Base-by-base conservation (phyloP, 2,113 vertebrate genomes). In the Clarias magur region DNA sequence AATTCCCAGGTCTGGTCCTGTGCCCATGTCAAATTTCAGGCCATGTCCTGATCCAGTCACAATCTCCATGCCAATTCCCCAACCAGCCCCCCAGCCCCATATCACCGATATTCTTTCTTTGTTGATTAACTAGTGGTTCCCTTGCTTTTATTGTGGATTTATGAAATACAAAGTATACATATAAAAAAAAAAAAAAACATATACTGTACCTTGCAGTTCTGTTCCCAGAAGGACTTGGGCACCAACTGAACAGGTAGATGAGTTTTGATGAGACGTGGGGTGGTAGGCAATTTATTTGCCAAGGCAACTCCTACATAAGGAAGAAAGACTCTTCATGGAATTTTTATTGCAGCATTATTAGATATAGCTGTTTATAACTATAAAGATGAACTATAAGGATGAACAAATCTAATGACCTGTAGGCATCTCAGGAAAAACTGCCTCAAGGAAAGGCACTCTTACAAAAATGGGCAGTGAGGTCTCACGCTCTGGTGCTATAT, bases 361-460 rank as follows among this genome's bases (percentile, higher is more conserved):
- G 17, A 4, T 70, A 17, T 2, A 67, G 12, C 11, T 27, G 10
- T 67, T 67, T 67, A 27, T 65, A 65, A 67, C 11, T 67, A n/a
- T 67, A 67, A 67, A 27, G 23, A n/a, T n/a, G n/a, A n/a, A n/a
- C n/a, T n/a, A 12, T 15, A 67, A 27, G 63, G 11, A 67, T 67
- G 63, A 67, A 1, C n/a, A 4, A 17, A 67, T n/a, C 56, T 11
- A 57, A 76, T 80, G n/a, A 91, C 90, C 90, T 27, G 75, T 11
- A 76, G 48, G 12, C 1, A 90, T 15, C 7, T 9, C 53, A 76
- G 82, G 82, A 54, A 89, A 70, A 8, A 15, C 82, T 19, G 82
- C 9, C 85, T 96, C 95, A 80, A 95, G 91, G 88, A 95, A 95
- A 0, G 95, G 94, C 54, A 95, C 94, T 42, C 92, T 89, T 0